Percentiles rank a stretch among this genome's conserved stretches.
phyloP scores from a whole-genome alignment of 2,797 vertebrate genomes.

The Macropodus opercularis region DNA sequence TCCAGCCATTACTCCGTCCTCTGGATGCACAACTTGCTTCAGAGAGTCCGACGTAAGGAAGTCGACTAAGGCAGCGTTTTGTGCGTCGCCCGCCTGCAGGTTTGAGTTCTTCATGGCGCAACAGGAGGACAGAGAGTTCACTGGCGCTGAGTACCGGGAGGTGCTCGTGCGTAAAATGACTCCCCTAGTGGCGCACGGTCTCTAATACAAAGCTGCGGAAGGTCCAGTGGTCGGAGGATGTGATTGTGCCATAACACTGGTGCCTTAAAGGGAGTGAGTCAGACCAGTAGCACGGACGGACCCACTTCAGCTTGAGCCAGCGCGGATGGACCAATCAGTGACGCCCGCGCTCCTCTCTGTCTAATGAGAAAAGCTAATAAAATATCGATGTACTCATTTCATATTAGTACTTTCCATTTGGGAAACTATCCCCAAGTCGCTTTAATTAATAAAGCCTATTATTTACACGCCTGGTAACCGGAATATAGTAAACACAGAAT shows the following conservation, averaged over 20 bases:
- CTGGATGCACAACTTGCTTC: slow-evolving; percentile 22
- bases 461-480: background rate
- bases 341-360: background rate
- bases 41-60: slow-evolving; percentile 35
- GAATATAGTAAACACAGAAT: slow-evolving; percentile 1
- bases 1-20: slow-evolving; percentile 26
- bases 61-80: slow-evolving; percentile 26
- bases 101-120: slow-evolving; percentile 77
- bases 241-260: slow-evolving; percentile 50
- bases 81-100: slow-evolving; percentile 24
- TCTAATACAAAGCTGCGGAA: slow-evolving; percentile 42
- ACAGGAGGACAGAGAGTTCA: slow-evolving; percentile 47
- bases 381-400: slow-evolving; percentile 25
- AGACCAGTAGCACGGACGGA: slow-evolving; percentile 48
- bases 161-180: slow-evolving; percentile 62
- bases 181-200: slow-evolving; percentile 60
- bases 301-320: slow-evolving; percentile 10
- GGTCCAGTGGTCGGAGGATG: slow-evolving; percentile 43
- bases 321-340: slow-evolving; percentile 41
- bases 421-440: background rate
- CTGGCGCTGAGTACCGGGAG: slow-evolving; percentile 21
- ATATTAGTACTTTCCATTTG: slow-evolving; percentile 19
- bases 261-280: slow-evolving; percentile 49
- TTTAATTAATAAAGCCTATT: background rate
- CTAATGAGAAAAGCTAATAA: background rate